phyloP scores from a whole-genome alignment of 2,888 invertebrate species.

The Tromatobia lineatoria region DNA sequence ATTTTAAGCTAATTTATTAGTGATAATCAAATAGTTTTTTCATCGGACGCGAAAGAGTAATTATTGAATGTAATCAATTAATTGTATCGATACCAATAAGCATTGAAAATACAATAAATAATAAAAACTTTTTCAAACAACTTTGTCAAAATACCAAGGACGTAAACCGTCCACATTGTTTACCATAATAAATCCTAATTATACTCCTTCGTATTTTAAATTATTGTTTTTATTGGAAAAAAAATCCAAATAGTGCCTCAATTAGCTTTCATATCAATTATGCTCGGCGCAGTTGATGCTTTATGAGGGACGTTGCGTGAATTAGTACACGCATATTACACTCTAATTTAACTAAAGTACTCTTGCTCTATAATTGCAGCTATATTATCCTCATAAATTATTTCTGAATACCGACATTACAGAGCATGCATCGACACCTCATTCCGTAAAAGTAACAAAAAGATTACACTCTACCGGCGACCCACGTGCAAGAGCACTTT shows the following conservation, averaged over 20 bases:
- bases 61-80: too few species aligned
- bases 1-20: too few species aligned
- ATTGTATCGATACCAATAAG: too few species aligned
- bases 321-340: neutral
- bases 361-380: neutral
- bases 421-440: conserved; percentile 7
- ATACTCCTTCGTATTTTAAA: too few species aligned
- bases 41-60: too few species aligned
- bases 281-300: neutral
- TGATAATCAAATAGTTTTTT: too few species aligned
- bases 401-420: neutral
- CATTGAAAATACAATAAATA: too few species aligned
- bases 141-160: too few species aligned
- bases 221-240: neutral
- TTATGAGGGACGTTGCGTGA: neutral
- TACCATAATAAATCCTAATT: too few species aligned
- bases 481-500: neutral
- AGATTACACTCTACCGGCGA: neutral
- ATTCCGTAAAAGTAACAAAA: neutral
- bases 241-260: neutral
- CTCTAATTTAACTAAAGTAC: neutral
- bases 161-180: too few species aligned
- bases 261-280: conserved; percentile 11
- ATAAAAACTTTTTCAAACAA: too few species aligned
- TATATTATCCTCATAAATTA: conserved; percentile 1